Conservation (phyloP, 2,113 vertebrate species). For the Ictidomys tridecemlineatus region DNA sequence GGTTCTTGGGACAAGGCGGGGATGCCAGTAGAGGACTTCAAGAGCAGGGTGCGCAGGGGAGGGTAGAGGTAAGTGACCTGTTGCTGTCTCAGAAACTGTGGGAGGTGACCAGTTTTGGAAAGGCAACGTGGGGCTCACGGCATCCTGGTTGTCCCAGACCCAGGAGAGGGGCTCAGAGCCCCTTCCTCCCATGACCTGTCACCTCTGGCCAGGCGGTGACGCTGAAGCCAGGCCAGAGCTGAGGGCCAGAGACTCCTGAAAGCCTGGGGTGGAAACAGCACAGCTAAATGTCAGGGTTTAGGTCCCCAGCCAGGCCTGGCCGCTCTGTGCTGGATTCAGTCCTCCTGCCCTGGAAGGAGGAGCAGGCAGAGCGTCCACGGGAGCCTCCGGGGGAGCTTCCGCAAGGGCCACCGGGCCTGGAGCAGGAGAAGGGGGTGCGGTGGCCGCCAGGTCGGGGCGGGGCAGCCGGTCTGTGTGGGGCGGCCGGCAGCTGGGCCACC, state of each 20-base stretch:
- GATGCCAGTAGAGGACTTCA: not conserved
- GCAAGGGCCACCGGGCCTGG: conserved; percentile 19
- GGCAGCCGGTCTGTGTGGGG: conserved; percentile 53
- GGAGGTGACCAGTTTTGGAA: not conserved
- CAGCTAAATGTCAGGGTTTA: conserved; percentile 76
- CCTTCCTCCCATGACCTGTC: not conserved
- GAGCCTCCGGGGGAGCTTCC: conserved; percentile 26
- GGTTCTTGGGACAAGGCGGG: not conserved
- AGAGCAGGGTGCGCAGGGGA: not conserved
- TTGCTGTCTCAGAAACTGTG: not conserved
- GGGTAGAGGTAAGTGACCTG: not conserved
- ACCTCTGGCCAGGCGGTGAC: not conserved
- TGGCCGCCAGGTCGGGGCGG: conserved; percentile 73
- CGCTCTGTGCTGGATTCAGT: not conserved
- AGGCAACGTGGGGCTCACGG: too few relatives aligned
- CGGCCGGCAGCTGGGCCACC: conserved; percentile 69
- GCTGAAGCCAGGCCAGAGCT: not conserved
- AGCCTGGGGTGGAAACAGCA: conserved; percentile 19
- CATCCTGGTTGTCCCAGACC: not conserved
- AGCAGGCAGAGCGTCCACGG: not conserved
- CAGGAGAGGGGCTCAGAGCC: not conserved
- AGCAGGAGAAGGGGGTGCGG: not conserved
- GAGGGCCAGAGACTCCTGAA: not conserved
- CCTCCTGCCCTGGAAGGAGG: conserved; percentile 31
- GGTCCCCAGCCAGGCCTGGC: conserved; percentile 73